Conservation (phyloP, 2,888 invertebrate genomes). For the Syritta pipiens region DNA sequence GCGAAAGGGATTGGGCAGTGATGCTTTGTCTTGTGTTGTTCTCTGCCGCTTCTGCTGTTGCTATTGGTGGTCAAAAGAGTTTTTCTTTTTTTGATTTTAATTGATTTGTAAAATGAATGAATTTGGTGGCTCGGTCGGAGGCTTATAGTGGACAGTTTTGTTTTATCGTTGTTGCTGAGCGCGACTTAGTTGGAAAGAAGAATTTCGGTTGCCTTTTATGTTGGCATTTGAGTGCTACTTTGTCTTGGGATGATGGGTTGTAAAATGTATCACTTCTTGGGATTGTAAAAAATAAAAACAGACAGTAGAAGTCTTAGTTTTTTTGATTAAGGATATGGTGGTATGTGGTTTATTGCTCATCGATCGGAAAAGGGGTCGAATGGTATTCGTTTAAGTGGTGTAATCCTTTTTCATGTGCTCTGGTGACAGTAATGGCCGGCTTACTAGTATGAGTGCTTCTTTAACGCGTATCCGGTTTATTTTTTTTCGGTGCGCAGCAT, state of each 20-base stretch:
- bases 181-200: conserved; percentile 20
- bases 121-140: background rate
- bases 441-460: no score
- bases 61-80: conserved; percentile 20
- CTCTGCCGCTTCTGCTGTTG: conserved; percentile 25
- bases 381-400: no score
- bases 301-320: no score
- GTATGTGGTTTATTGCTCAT: no score
- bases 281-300: background rate
- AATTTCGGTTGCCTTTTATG: conserved; percentile 10
- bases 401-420: no score
- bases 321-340: background rate
- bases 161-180: background rate
- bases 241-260: conserved; percentile 28
- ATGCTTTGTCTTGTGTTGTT: conserved; percentile 54
- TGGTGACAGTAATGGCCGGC: no score
- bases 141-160: conserved; percentile 36
- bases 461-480: no score
- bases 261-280: background rate
- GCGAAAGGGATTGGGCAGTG: conserved; percentile 50
- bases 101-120: conserved; percentile 47
- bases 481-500: no score
- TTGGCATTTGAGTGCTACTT: conserved; percentile 45
- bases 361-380: no score
- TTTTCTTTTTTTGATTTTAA: conserved; percentile 12